A percentile compares a stretch with the other conserved stretches of the same genome.
These are phyloP conservation scores for Sphenodon punctatus DNA, from an alignment of 2,797 vertebrate genomes.

Conservation along the genomic window DNA sequence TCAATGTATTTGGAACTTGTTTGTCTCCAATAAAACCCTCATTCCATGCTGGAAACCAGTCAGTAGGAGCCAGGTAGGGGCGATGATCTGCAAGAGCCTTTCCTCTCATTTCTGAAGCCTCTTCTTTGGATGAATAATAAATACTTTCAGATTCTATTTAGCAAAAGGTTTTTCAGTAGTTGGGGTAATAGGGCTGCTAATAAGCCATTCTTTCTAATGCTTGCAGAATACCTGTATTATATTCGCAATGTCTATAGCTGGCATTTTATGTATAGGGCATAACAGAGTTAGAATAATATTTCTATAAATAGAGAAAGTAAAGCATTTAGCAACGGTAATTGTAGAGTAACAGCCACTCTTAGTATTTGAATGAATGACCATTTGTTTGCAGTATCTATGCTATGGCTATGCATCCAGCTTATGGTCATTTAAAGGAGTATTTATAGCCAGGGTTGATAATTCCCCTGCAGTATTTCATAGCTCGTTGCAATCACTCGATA, in stretches of 20 bases:
- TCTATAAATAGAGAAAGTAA: slow-evolving; percentile 22
- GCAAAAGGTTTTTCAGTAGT: neutral
- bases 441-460: slow-evolving; percentile 53
- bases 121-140: no score
- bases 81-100: no score
- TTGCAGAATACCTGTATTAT: neutral
- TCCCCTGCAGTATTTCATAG: slow-evolving; percentile 57
- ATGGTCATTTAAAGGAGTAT: slow-evolving; percentile 45
- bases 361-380: slow-evolving; percentile 1
- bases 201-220: neutral
- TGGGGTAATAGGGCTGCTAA: neutral
- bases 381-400: slow-evolving; percentile 34
- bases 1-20: no score
- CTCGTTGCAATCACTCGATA: slow-evolving; percentile 44
- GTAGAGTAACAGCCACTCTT: slow-evolving; percentile 25
- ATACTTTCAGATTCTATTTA: no score
- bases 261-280: neutral
- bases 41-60: no score
- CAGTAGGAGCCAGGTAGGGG: no score
- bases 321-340: slow-evolving; percentile 28
- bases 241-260: neutral
- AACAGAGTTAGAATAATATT: neutral
- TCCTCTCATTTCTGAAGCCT: no score
- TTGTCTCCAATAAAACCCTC: no score
- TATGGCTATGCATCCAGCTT: slow-evolving; percentile 10